Evolutionary conservation across 2,113 vertebrate species (phyloP).

Genomic region (Mormyrus iriodes): DNA sequence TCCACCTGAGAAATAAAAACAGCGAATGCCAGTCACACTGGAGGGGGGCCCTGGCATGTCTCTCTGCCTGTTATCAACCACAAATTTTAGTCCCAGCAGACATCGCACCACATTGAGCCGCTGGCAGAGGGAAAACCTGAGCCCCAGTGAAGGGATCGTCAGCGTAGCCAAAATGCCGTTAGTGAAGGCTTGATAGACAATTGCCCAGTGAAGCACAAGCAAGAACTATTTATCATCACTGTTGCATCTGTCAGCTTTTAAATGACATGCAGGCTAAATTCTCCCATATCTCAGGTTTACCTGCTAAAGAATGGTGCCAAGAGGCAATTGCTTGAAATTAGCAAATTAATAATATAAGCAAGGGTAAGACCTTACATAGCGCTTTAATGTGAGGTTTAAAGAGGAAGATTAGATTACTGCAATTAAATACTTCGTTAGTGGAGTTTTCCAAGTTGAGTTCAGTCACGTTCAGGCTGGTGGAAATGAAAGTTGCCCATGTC

Average conservation of each 20-base stretch:
- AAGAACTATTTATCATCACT: not conserved
- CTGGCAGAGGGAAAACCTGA: no score
- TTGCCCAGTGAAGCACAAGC: not conserved
- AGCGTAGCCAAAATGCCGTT: not conserved
- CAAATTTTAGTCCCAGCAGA: not conserved
- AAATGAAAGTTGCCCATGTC: not conserved
- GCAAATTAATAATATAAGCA: not conserved
- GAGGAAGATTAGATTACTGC: not conserved
- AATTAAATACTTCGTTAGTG: not conserved
- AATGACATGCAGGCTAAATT: not conserved
- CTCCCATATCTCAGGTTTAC: not conserved
- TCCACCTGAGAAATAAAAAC: not conserved
- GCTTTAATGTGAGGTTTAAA: not conserved
- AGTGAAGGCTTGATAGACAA: not conserved
- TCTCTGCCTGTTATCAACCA: not conserved
- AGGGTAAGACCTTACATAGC: not conserved
- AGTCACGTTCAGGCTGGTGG: not conserved
- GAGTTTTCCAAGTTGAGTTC: not conserved
- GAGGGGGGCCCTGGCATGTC: not conserved
- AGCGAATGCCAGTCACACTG: not conserved
- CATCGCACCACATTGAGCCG: not conserved
- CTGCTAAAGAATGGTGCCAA: not conserved
- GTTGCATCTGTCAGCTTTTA: not conserved
- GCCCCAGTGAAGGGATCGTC: not conserved
- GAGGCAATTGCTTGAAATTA: constrained; percentile 1